phyloP scores from a whole-genome alignment of 2,113 vertebrate species.

The Uria aalge region DNA sequence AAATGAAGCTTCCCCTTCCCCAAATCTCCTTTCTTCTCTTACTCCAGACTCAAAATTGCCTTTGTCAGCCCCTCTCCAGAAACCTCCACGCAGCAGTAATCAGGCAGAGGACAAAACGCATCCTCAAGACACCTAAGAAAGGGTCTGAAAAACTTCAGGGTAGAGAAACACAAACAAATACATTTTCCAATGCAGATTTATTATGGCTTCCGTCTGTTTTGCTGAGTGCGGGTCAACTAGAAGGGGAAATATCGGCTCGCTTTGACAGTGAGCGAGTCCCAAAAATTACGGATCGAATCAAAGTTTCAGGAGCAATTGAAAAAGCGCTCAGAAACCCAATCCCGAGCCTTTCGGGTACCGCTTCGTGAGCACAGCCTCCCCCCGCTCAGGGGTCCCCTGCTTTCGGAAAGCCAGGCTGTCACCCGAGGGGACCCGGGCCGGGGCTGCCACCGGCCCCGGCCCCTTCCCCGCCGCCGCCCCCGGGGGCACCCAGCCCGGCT shows the following conservation, averaged over 20 bases:
- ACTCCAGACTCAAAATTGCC: not conserved
- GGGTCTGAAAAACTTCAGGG: slow-evolving; percentile 11
- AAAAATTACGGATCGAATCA: not conserved
- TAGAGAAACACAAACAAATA: not conserved
- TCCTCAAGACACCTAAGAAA: not conserved
- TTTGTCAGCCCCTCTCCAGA: not conserved
- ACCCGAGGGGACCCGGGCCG: not conserved
- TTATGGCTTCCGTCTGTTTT: not conserved
- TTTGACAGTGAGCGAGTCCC: not conserved
- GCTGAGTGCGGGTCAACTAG: slow-evolving; percentile 15
- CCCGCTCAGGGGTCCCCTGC: not conserved
- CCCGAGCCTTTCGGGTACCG: not conserved
- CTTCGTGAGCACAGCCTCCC: not conserved
- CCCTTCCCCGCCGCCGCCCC: not conserved
- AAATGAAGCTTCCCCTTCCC: not conserved
- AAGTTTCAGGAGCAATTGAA: not conserved
- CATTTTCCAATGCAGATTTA: slow-evolving; percentile 32
- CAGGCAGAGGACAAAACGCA: not conserved
- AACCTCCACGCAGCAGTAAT: not conserved
- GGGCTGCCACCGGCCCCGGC: not conserved
- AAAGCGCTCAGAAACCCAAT: not conserved
- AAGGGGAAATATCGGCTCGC: not conserved
- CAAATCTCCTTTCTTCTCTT: not conserved
- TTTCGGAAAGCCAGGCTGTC: not conserved
- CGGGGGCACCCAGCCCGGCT: not conserved